Conservation (phyloP, 2,888 invertebrate species). For the Xylocampa areola region DNA sequence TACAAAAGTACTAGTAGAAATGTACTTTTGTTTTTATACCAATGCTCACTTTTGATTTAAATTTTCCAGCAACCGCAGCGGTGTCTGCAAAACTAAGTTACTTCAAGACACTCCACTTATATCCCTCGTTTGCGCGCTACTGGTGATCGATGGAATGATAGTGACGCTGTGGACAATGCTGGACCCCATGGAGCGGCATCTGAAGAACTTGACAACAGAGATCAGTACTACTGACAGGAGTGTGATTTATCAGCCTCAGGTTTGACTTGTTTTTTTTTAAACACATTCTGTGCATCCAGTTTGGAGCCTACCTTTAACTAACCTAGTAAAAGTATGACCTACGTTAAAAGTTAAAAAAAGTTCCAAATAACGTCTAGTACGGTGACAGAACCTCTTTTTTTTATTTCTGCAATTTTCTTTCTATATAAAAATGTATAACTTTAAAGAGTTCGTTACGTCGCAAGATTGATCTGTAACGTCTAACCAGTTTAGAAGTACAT, state of each 20-base stretch:
- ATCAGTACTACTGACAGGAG: constrained; percentile 94
- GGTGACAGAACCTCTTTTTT: too few species aligned
- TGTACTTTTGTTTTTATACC: neutral
- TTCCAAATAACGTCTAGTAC: too few species aligned
- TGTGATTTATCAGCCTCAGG: constrained; percentile 96
- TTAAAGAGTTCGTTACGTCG: too few species aligned
- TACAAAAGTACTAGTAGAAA: neutral
- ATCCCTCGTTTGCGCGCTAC: constrained; percentile 94
- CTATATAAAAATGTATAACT: too few species aligned
- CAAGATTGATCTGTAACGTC: too few species aligned
- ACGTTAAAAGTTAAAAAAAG: too few species aligned
- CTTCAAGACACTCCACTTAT: constrained; percentile 97
- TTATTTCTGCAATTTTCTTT: too few species aligned
- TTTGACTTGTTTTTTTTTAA: constrained; percentile 38
- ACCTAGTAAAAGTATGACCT: too few species aligned
- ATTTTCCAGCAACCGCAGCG: constrained; percentile 91
- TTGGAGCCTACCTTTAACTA: too few species aligned
- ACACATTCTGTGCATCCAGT: too few species aligned
- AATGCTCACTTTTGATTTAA: constrained; percentile 16
- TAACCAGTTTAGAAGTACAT: too few species aligned
- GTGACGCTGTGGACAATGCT: constrained; percentile 95
- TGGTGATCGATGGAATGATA: constrained; percentile 95
- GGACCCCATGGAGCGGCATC: constrained; percentile 96
- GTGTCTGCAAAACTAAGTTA: constrained; percentile 96
- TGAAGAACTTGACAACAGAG: constrained; percentile 95